Conservation (phyloP, 2,113 vertebrate species). For the Phocoena sinus region DNA sequence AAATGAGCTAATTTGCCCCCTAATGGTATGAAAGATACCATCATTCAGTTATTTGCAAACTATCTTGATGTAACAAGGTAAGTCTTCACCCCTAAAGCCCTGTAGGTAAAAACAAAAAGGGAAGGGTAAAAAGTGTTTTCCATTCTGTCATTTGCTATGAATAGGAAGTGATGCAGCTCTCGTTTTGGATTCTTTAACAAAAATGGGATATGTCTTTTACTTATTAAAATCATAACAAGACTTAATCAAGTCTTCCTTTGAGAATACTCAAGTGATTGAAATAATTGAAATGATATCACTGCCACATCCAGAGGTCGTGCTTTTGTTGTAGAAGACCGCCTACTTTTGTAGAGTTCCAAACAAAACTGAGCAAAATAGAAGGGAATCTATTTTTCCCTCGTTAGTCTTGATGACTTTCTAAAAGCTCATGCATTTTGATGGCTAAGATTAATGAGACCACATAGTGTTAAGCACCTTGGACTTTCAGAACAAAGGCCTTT, state of each 20-base stretch:
- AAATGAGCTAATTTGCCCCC: neutral
- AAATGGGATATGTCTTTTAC: neutral
- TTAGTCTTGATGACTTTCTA: conserved; percentile 30
- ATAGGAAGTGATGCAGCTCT: neutral
- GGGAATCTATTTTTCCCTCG: neutral
- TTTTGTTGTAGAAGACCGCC: neutral
- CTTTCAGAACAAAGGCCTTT: conserved; percentile 55
- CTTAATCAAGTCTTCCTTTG: neutral
- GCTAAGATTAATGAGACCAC: conserved; percentile 53
- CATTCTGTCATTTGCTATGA: neutral
- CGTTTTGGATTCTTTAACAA: neutral
- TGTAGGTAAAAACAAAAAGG: neutral
- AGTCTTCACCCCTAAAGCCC: neutral
- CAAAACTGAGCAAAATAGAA: neutral
- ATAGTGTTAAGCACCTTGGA: conserved; percentile 34
- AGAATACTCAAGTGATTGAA: neutral
- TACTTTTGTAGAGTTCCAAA: neutral
- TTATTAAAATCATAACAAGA: neutral
- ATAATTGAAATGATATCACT: neutral
- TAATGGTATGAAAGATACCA: neutral
- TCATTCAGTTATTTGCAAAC: neutral
- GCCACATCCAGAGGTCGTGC: neutral
- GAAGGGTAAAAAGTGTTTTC: neutral
- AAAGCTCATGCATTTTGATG: conserved; percentile 10
- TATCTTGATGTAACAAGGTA: neutral